These are phyloP conservation scores for Lepidurus apus DNA, from an alignment of 1,140 invertebrate species.

Conservation along the genomic window DNA sequence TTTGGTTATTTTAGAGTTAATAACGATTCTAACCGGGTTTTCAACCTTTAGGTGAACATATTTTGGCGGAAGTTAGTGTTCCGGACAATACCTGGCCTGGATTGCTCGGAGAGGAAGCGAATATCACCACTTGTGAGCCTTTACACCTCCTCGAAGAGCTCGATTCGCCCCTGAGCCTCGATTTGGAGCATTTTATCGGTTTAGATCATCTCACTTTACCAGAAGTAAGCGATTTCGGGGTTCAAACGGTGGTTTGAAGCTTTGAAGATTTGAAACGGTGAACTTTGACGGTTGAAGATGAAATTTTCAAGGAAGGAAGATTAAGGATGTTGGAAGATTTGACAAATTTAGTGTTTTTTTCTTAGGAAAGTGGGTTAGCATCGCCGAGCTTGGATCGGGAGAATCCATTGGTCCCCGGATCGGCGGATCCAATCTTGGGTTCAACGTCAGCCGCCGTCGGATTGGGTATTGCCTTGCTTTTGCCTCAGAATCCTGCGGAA, in stretches of 20 bases:
- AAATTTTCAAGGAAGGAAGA: too few species aligned
- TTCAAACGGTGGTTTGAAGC: too few species aligned
- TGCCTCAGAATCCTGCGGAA: neutral
- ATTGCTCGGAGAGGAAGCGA: neutral
- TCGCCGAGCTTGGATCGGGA: conserved; percentile 19
- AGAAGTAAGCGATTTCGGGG: neutral
- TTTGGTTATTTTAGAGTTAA: too few species aligned
- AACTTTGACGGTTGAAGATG: too few species aligned
- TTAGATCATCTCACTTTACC: neutral
- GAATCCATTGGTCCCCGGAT: conserved; percentile 14
- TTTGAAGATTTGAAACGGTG: too few species aligned
- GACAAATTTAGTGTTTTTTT: neutral
- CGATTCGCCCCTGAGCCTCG: conserved; percentile 1
- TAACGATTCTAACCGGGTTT: too few species aligned
- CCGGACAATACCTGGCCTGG: neutral
- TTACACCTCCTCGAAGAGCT: neutral
- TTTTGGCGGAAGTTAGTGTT: neutral
- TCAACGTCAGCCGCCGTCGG: conserved; percentile 13
- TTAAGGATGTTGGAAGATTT: too few species aligned
- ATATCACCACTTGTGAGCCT: neutral
- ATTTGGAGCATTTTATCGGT: conserved; percentile 25
- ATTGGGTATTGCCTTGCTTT: neutral
- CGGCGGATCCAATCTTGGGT: conserved; percentile 25
- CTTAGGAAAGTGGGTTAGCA: conserved; percentile 9
- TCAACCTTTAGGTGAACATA: neutral